Conservation (phyloP, 2,113 vertebrate genomes). For the Carassius auratus region DNA sequence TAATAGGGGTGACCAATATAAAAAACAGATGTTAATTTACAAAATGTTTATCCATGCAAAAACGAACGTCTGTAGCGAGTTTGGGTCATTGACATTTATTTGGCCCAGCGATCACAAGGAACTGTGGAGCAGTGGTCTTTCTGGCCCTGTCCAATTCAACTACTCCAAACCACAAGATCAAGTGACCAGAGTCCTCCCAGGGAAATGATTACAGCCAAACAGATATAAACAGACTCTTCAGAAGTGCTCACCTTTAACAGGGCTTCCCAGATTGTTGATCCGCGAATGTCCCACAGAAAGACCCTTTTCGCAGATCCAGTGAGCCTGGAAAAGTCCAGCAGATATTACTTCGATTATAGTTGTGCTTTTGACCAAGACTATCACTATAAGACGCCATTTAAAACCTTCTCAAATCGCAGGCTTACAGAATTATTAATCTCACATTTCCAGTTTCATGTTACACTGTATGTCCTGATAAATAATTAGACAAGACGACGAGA, state of each 20-base stretch:
- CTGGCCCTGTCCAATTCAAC: neutral
- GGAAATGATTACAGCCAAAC: neutral
- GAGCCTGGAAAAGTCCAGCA: conserved; percentile 64
- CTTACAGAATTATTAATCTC: neutral
- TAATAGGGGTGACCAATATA: neutral
- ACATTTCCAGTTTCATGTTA: neutral
- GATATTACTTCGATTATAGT: neutral
- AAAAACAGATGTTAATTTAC: neutral
- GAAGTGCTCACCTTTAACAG: conserved; percentile 81
- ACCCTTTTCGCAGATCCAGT: conserved; percentile 91
- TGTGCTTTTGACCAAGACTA: neutral
- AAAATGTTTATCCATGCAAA: neutral
- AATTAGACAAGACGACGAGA: neutral
- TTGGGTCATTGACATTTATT: neutral
- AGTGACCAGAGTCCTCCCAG: neutral
- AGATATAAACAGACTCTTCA: neutral
- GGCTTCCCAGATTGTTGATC: conserved; percentile 86
- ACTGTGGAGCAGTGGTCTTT: neutral
- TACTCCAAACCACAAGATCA: neutral
- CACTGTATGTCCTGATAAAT: neutral
- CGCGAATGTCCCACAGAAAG: conserved; percentile 89
- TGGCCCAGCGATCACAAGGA: neutral
- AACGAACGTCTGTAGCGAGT: neutral
- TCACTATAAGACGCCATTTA: neutral
- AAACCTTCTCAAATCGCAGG: neutral